These are phyloP conservation scores for crab-eating macaque (Macaca fascicularis) DNA, from an alignment of 2,113 vertebrate species.

Conservation along the genomic window T2T-MFA8v1.1 NC_088389.1:96521501-96522000, in stretches of 20 bases:
- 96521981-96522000: background rate
- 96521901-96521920: background rate
- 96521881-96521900: background rate
- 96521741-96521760: background rate
- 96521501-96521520: background rate
- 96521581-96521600: background rate
- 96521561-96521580: background rate
- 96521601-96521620: background rate
- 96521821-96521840: background rate
- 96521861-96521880: background rate
- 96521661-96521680: background rate
- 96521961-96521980: background rate
- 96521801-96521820: background rate
- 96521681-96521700: constrained; percentile 7
- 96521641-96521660: background rate
- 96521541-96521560: background rate
- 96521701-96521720: background rate
- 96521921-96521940: background rate
- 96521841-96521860: background rate
- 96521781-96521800: background rate
- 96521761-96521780: background rate
- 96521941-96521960: background rate
- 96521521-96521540: background rate
- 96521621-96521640: background rate
- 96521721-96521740: background rate